Conservation (phyloP, 2,888 invertebrate species). For the Nasonia oneida region DNA sequence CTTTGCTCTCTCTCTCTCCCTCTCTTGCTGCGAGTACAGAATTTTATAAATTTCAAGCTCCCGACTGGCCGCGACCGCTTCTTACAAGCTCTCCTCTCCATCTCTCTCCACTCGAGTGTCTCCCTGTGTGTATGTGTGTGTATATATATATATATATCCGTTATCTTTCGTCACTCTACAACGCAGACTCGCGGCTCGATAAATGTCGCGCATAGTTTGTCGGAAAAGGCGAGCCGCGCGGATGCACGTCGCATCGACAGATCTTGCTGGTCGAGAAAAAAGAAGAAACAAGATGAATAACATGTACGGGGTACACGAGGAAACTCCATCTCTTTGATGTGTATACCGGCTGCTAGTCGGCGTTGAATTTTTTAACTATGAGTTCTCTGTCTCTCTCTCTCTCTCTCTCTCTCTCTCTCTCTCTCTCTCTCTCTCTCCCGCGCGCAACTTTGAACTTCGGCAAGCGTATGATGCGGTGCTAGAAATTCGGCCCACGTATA, state of each 20-base stretch:
- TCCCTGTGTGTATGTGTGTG: neutral
- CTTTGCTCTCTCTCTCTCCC: neutral
- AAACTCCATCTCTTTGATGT: neutral
- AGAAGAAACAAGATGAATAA: neutral
- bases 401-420: too few relatives aligned
- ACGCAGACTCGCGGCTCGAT: slow-evolving; percentile 8
- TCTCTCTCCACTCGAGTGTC: neutral
- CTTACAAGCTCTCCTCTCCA: neutral
- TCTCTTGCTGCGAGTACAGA: neutral
- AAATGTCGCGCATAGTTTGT: slow-evolving; percentile 34
- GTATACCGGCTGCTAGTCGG: neutral
- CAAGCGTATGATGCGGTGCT: neutral
- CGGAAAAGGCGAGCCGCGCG: neutral
- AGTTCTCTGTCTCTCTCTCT: neutral
- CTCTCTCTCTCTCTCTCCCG: neutral
- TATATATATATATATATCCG: neutral
- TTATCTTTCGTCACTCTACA: neutral
- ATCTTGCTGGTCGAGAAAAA: neutral
- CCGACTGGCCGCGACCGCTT: neutral
- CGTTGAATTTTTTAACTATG: slow-evolving; percentile 49
- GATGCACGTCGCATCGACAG: slow-evolving; percentile 42
- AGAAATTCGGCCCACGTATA: neutral
- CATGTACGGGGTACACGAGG: slow-evolving; percentile 20
- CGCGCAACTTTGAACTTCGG: neutral
- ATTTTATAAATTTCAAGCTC: slow-evolving; percentile 14